These are phyloP conservation scores for Beris chalybata DNA, from an alignment of 2,888 invertebrate genomes.

Conservation along the genomic window DNA sequence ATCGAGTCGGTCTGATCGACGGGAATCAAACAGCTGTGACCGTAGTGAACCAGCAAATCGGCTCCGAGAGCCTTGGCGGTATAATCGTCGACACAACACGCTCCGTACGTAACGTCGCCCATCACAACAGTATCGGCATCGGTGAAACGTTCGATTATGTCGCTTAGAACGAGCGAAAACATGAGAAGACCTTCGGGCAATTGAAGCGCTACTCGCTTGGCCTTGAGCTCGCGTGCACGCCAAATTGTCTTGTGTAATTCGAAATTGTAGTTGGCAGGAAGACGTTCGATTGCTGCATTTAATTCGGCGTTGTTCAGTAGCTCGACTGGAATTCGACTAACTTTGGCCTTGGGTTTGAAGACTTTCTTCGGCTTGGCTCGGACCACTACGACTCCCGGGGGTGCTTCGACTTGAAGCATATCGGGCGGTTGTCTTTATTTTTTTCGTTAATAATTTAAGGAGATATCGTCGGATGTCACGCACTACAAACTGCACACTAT, in stretches of 20 bases:
- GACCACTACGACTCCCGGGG: constrained; percentile 62
- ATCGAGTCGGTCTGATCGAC: constrained; percentile 82
- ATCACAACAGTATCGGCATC: constrained; percentile 91
- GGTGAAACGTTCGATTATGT: constrained; percentile 88
- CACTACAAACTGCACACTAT: no score
- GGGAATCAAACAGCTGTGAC: constrained; percentile 94
- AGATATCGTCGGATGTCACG: no score
- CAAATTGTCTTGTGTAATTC: constrained; percentile 98
- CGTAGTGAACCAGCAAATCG: constrained; percentile 93
- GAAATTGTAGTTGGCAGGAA: constrained; percentile 96
- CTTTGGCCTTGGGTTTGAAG: constrained; percentile 72
- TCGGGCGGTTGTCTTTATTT: not conserved
- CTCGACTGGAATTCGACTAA: constrained; percentile 81
- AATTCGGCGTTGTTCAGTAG: constrained; percentile 74
- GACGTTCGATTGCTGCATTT: constrained; percentile 69
- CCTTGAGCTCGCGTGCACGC: constrained; percentile 82
- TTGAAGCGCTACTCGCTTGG: constrained; percentile 90
- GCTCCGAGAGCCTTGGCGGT: constrained; percentile 89
- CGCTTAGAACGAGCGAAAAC: constrained; percentile 90
- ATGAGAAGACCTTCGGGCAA: constrained; percentile 95
- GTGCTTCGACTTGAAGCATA: constrained; percentile 24
- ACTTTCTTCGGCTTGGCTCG: constrained; percentile 81
- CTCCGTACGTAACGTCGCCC: constrained; percentile 99
- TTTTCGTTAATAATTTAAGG: no score
- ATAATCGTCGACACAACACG: constrained; percentile 97